Evolutionary conservation across 2,797 vertebrate genomes (phyloP).

Genomic region (Taeniopygia guttata): DNA sequence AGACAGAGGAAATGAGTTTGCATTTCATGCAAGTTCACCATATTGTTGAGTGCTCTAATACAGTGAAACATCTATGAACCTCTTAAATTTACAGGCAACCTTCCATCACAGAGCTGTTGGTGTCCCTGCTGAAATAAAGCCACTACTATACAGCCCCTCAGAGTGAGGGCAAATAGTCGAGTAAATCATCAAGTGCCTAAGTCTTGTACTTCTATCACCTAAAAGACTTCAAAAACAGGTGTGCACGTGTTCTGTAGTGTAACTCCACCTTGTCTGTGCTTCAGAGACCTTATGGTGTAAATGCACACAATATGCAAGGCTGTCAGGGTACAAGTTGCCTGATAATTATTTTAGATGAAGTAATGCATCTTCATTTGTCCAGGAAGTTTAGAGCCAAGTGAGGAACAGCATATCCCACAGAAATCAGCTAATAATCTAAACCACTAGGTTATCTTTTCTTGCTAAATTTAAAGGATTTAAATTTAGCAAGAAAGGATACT

Average conservation of each 20-base stretch:
- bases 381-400: background rate
- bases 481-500: too few species aligned
- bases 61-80: background rate
- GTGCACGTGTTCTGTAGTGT: accelerated
- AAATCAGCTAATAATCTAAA: background rate
- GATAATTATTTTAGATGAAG: background rate
- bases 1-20: background rate
- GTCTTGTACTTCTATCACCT: background rate
- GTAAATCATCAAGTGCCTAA: background rate
- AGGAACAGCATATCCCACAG: background rate
- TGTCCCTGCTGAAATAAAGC: background rate
- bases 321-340: background rate
- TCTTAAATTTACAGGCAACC: background rate
- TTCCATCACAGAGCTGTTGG: background rate
- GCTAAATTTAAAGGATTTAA: background rate
- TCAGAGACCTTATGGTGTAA: background rate
- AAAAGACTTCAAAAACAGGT: background rate
- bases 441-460: background rate
- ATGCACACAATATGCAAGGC: background rate
- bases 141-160: background rate
- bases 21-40: background rate
- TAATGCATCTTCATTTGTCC: background rate
- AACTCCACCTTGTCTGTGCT: background rate
- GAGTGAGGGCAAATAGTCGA: background rate
- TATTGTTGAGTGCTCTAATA: background rate